A percentile compares a stretch with the other conserved stretches of the same genome.
Conservation (phyloP, 1,140 invertebrate genomes). For the Tribolium madens region DNA sequence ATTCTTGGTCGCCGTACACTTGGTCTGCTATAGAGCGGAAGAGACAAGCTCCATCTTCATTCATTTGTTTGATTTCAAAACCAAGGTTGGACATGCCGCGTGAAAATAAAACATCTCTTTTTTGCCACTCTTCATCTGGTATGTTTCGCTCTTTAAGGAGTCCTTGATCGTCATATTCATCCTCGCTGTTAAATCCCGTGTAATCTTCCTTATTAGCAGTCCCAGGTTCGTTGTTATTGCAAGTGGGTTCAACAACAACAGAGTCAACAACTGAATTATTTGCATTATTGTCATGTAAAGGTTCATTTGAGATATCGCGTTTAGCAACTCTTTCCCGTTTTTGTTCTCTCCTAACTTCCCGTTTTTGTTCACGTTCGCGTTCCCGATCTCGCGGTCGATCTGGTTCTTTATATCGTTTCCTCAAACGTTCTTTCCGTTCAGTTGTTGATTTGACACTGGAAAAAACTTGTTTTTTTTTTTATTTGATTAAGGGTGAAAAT, state of each 20-base stretch:
- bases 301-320: conserved; percentile 55
- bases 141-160: conserved; percentile 56
- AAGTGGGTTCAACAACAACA: conserved; percentile 51
- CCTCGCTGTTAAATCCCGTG: conserved; percentile 65
- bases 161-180: conserved; percentile 62
- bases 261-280: conserved; percentile 50
- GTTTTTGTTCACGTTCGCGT: conserved; percentile 59
- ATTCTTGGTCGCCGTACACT: conserved; percentile 94
- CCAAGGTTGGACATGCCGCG: conserved; percentile 81
- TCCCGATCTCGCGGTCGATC: conserved; percentile 58
- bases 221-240: conserved; percentile 57
- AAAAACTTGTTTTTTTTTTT: conserved; percentile 17
- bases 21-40: conserved; percentile 94
- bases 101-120: conserved; percentile 71
- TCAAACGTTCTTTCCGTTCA: conserved; percentile 60
- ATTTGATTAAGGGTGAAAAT: conserved; percentile 3
- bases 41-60: conserved; percentile 93
- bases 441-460: conserved; percentile 44
- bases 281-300: conserved; percentile 52
- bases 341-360: conserved; percentile 57
- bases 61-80: conserved; percentile 88
- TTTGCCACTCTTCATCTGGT: conserved; percentile 64
- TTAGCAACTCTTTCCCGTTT: conserved; percentile 59
- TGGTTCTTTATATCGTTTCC: conserved; percentile 62
- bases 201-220: conserved; percentile 60